Conservation (phyloP, 2,888 invertebrate species). For the Argyresthia albistria region DNA sequence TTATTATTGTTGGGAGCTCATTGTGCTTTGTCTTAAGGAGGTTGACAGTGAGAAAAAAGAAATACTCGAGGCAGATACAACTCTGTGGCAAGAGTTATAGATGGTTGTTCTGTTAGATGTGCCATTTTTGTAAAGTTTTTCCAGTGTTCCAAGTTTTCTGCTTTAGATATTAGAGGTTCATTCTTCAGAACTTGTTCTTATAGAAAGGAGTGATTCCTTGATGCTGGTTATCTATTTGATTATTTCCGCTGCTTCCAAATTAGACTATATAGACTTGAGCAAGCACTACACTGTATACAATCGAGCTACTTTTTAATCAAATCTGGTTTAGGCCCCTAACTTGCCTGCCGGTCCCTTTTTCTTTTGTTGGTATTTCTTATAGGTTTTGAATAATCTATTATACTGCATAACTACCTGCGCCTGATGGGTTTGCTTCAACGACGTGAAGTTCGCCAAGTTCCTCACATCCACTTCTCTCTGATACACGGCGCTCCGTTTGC, state of each 20-base stretch:
- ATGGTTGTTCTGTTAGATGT: not conserved
- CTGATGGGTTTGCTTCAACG: conserved; percentile 28
- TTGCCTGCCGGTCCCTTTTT: not conserved
- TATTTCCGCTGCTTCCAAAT: no score
- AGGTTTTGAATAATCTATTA: no score
- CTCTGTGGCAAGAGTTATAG: conserved; percentile 6
- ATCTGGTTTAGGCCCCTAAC: not conserved
- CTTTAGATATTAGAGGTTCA: no score
- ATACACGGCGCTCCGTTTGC: conserved; percentile 53
- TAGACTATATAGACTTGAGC: no score
- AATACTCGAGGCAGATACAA: conserved; percentile 24
- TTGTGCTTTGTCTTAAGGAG: conserved; percentile 31
- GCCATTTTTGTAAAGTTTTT: conserved; percentile 4
- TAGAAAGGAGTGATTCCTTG: no score
- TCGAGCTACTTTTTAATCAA: not conserved
- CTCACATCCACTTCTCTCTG: conserved; percentile 57
- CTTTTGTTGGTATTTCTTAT: no score
- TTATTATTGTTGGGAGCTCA: conserved; percentile 39
- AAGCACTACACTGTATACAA: no score
- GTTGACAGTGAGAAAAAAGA: conserved; percentile 24
- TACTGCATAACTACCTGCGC: no score
- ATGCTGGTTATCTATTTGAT: no score
- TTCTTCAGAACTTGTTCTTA: no score
- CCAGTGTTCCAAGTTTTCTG: not conserved
- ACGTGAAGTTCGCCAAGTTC: conserved; percentile 61